A percentile compares a stretch with the other conserved stretches of the same genome.
These are phyloP conservation scores for Urechis unicinctus DNA, from an alignment of 2,888 invertebrate genomes.

Conservation along the genomic window DNA sequence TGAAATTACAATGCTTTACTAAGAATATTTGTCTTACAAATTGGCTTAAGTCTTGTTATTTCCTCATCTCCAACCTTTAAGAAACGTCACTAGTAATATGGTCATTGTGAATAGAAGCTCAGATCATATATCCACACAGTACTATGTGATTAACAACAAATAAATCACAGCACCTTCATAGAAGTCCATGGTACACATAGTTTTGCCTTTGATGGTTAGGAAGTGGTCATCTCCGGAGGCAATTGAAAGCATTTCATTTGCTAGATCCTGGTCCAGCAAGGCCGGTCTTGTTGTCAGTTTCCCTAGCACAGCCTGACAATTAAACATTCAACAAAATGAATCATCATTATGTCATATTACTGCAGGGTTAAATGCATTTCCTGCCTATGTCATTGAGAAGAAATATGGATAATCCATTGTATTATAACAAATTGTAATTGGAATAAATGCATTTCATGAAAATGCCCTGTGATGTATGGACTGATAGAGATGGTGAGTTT, in stretches of 20 bases:
- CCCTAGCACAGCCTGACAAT: constrained; percentile 39
- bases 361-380: no score
- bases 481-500: no score
- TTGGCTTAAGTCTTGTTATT: no score
- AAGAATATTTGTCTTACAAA: background rate
- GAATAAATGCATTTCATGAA: no score
- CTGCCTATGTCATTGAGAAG: no score
- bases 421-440: no score
- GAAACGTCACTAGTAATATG: no score
- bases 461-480: no score
- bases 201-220: constrained; percentile 79
- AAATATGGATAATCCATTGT: no score
- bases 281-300: constrained; percentile 60
- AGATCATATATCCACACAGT: background rate
- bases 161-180: no score
- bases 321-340: background rate
- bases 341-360: background rate
- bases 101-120: background rate
- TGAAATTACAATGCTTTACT: background rate
- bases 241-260: constrained; percentile 70
- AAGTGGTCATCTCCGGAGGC: constrained; percentile 51
- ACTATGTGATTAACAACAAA: no score
- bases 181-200: constrained; percentile 95
- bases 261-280: constrained; percentile 73
- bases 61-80: no score